These are phyloP conservation scores for Phyllostomus discolor DNA, from an alignment of 2,113 vertebrate species.

Conservation along the genomic window DNA sequence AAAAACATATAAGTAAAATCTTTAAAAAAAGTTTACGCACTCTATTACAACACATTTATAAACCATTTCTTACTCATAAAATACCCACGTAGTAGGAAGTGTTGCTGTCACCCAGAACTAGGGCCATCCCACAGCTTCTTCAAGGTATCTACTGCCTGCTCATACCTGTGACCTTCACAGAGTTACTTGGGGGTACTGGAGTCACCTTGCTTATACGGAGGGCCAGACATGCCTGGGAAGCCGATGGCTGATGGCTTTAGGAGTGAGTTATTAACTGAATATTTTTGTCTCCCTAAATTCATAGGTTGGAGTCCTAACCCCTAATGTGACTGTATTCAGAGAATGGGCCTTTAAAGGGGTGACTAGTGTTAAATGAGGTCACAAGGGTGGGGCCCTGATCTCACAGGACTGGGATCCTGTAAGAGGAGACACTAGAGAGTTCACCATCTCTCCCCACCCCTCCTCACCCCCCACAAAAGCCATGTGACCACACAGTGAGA, in stretches of 20 bases:
- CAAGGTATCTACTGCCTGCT: background rate
- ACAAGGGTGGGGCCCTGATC: background rate
- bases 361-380: background rate
- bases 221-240: background rate
- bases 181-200: background rate
- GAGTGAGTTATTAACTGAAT: background rate
- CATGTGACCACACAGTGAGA: background rate
- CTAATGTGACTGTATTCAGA: background rate
- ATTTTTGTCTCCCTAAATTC: background rate
- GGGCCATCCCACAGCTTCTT: background rate
- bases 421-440: background rate
- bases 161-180: background rate
- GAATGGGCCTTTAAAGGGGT: background rate
- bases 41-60: background rate
- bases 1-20: too few species aligned
- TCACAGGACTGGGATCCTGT: background rate
- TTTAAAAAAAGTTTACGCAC: too few species aligned
- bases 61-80: background rate
- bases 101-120: background rate
- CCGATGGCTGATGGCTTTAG: background rate
- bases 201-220: too few species aligned
- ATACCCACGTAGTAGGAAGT: background rate
- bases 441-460: background rate
- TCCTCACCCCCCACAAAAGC: background rate
- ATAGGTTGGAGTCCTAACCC: background rate